Conservation (phyloP, 2,888 invertebrate species). For the Archaeoteleia sp. region DNA sequence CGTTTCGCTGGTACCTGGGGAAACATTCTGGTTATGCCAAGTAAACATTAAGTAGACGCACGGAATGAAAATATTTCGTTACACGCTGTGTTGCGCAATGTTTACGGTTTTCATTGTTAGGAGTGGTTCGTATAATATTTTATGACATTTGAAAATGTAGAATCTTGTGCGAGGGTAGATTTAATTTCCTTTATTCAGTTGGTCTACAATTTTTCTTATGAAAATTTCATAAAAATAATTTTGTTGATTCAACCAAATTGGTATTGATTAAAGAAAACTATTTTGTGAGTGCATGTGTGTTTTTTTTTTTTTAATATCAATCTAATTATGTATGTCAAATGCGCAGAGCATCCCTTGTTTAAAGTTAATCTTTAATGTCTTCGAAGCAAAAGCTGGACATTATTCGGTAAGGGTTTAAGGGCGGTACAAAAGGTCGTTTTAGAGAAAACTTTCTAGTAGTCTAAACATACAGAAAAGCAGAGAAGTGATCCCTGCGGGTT, state of each 20-base stretch:
- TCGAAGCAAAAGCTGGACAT: slow-evolving; percentile 20
- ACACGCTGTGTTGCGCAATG: no score
- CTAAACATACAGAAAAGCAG: slow-evolving; percentile 17
- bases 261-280: no score
- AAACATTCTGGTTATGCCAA: neutral
- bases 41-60: neutral
- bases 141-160: no score
- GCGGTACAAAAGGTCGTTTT: slow-evolving; percentile 25
- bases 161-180: no score
- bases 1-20: neutral
- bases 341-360: slow-evolving; percentile 3
- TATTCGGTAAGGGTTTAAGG: slow-evolving; percentile 34
- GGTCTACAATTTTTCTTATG: no score
- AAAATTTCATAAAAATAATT: no score
- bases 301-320: neutral
- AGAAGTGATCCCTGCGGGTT: slow-evolving; percentile 32
- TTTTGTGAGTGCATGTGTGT: no score
- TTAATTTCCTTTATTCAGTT: no score
- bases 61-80: neutral
- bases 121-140: no score
- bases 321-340: slow-evolving; percentile 3
- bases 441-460: slow-evolving; percentile 20
- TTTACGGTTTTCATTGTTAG: no score
- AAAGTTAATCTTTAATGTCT: slow-evolving; percentile 22
- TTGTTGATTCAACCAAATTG: no score